Evolutionary conservation across 1,140 invertebrate genomes (phyloP), one percentile per base, ranked within the genome.

Genomic region (Paraescarpia echinospica): DNA sequence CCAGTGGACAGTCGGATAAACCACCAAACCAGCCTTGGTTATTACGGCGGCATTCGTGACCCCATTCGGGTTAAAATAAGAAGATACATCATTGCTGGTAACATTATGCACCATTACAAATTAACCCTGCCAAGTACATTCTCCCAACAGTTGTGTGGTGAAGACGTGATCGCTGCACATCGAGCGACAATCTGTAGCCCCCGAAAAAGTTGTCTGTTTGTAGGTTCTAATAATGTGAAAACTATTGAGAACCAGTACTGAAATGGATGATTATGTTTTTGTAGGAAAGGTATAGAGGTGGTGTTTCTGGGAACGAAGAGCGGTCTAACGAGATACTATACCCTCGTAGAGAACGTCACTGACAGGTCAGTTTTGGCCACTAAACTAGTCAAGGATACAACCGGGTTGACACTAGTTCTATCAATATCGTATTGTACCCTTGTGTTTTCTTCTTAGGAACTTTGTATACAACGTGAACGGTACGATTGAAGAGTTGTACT

Each of bases 401-500:
- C 59, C 59, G 59, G 12, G 22, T 18, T 77, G 59, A 77, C 22
- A 77, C 12, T 41, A 41, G 41, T 41, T 41, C 41, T 41, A 41
- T n/a, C n/a, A n/a, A n/a, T n/a, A n/a, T n/a, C n/a, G n/a, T n/a
- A n/a, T 51, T 9, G 48, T 51, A 51, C 48, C 48, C 8, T 9
- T 51, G 48, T 18, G 18, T 51, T 92, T 91, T 33, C n/a, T n/a
- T n/a, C n/a, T n/a, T 95, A 98, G 98, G 27, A 97, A 98, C 94
- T 99, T 99, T 94, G 97, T 98, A 94, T 97, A 98, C 94, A 97
- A 97, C 33, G 97, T 99, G 95, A 97, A 97, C 1, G 97, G 97
- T 93, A 98, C 98, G 0, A 98, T 98, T 95, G 98, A 99, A 95
- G 98, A 98, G 89, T 97, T 98, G 6, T 99, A 98, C 98, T 99